These are phyloP conservation scores for Siniperca obscura DNA, from an alignment of 2,797 vertebrate genomes.

Conservation along the genomic window DNA sequence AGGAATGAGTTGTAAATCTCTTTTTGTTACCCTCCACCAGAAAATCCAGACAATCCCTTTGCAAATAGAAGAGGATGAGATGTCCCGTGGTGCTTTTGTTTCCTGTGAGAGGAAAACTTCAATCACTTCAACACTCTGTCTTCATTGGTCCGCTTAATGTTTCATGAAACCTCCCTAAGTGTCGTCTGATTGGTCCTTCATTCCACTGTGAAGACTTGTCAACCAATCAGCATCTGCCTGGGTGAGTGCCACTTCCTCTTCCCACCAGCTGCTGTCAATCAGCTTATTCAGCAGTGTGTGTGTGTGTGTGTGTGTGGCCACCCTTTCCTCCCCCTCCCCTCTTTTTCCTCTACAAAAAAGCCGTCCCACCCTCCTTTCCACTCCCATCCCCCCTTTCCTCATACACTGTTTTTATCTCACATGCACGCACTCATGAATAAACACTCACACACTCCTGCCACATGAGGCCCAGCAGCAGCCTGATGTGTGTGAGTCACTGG, in stretches of 20 bases:
- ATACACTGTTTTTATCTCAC: slow-evolving; percentile 48
- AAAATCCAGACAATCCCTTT: slow-evolving; percentile 39
- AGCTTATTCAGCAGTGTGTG: slow-evolving; percentile 73
- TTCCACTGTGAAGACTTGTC: slow-evolving; percentile 27
- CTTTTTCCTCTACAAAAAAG: slow-evolving; percentile 61
- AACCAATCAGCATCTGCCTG: slow-evolving; percentile 61
- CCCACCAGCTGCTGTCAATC: slow-evolving; percentile 81
- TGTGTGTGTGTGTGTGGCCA: slow-evolving; percentile 49
- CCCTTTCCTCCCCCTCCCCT: slow-evolving; percentile 43
- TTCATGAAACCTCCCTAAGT: slow-evolving; percentile 16
- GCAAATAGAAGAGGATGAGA: slow-evolving; percentile 56
- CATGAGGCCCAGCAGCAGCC: slow-evolving; percentile 71
- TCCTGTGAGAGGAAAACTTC: slow-evolving; percentile 66
- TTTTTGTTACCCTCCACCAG: slow-evolving; percentile 44
- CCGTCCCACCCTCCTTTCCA: slow-evolving; percentile 61
- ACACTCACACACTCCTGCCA: slow-evolving; percentile 70
- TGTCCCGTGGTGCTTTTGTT: slow-evolving; percentile 68
- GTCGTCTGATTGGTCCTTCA: slow-evolving; percentile 58
- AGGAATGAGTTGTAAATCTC: slow-evolving; percentile 41
- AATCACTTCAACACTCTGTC: slow-evolving; percentile 21
- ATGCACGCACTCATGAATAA: slow-evolving; percentile 43
- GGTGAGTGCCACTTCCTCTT: slow-evolving; percentile 69
- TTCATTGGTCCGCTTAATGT: slow-evolving; percentile 40
- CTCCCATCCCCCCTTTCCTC: slow-evolving; percentile 65
- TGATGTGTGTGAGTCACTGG: slow-evolving; percentile 73